Conservation (phyloP, 2,113 vertebrate species). For the Apteryx owenii region DNA sequence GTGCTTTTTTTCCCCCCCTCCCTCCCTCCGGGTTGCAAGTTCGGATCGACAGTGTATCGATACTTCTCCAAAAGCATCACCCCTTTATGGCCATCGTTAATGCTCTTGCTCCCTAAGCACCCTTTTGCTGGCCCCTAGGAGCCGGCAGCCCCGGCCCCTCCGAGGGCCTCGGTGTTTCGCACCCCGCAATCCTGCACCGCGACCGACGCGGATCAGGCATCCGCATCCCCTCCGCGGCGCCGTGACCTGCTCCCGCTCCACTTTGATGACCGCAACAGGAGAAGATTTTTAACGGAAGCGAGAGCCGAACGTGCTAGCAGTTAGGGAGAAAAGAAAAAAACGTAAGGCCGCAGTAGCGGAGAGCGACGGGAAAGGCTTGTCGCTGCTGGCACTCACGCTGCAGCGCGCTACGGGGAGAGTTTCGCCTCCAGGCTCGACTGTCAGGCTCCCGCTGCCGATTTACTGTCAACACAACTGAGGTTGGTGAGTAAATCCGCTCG, state of each 20-base stretch:
- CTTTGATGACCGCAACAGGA: no score
- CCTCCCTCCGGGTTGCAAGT: background rate
- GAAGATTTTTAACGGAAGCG: no score
- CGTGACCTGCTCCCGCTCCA: background rate
- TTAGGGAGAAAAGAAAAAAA: no score
- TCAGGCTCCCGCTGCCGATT: background rate
- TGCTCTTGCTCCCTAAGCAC: background rate
- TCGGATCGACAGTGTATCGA: background rate
- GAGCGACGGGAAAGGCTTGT: background rate
- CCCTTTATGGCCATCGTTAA: background rate
- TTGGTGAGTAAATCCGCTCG: background rate
- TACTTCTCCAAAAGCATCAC: background rate
- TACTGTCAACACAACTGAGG: background rate
- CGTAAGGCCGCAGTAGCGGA: no score
- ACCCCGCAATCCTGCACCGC: background rate
- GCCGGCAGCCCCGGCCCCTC: background rate
- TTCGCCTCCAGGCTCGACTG: background rate
- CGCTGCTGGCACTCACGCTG: background rate
- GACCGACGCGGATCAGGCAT: background rate
- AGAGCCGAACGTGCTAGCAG: no score
- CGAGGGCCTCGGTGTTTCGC: no score
- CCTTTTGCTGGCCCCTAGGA: background rate
- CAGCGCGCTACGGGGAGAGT: rapidly evolving
- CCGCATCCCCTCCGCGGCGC: rapidly evolving
- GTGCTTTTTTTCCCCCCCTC: background rate